phyloP scores from a whole-genome alignment of 2,113 vertebrate species.

The Nansenia antarctica region DNA sequence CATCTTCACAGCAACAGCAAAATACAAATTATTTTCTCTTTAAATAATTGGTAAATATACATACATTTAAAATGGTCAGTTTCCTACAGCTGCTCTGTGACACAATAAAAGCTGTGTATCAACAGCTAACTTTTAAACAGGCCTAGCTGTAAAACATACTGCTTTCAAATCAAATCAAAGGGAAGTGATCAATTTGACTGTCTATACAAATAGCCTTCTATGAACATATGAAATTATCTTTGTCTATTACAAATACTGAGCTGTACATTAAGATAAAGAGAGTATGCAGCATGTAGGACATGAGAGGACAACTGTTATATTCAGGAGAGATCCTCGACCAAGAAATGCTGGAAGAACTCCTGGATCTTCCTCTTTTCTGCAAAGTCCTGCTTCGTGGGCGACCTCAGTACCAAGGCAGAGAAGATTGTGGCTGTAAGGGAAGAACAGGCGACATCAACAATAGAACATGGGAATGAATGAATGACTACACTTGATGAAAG shows the following conservation, averaged over 20 bases:
- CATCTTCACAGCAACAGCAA: constrained; percentile 62
- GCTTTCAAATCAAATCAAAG: constrained; percentile 20
- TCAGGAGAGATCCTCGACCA: constrained; percentile 65
- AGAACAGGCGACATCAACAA: neutral
- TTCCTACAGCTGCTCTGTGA: constrained; percentile 48
- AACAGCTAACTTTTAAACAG: constrained; percentile 34
- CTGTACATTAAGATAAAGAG: constrained; percentile 27
- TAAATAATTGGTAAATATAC: constrained; percentile 68
- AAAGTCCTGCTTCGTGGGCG: constrained; percentile 75
- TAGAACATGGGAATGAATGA: constrained; percentile 24
- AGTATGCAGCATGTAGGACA: constrained; percentile 15
- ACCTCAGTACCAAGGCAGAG: constrained; percentile 84
- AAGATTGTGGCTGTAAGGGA: constrained; percentile 84
- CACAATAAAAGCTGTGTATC: constrained; percentile 55
- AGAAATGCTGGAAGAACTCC: constrained; percentile 89
- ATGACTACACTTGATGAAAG: no score
- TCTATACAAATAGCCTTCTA: constrained; percentile 49
- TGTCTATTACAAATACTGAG: constrained; percentile 63
- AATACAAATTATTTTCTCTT: constrained; percentile 60
- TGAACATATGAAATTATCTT: constrained; percentile 45
- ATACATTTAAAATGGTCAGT: constrained; percentile 60
- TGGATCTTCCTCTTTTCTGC: constrained; percentile 86
- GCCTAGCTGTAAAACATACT: constrained; percentile 34
- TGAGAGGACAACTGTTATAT: constrained; percentile 16
- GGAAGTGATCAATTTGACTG: constrained; percentile 13